Evolutionary conservation across 2,888 invertebrate genomes (phyloP).

Genomic region (Ennomos quercinarius): DNA sequence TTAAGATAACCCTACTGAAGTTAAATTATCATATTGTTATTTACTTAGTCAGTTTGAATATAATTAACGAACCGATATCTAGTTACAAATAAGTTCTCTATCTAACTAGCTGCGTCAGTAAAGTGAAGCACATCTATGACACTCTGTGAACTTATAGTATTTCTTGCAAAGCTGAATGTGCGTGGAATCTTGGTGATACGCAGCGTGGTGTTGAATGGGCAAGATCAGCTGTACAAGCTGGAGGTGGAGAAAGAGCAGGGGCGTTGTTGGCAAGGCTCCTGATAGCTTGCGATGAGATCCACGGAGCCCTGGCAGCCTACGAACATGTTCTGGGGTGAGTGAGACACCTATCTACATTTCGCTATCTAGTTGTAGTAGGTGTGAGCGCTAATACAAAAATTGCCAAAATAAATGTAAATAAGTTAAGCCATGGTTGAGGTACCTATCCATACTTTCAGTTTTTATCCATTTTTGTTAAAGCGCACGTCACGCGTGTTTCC

Average conservation of each 20-base stretch:
- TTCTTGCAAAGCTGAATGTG: conserved; percentile 88
- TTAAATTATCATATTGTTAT: not conserved
- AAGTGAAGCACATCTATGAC: too few relatives aligned
- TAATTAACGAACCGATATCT: too few relatives aligned
- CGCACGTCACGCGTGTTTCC: too few relatives aligned
- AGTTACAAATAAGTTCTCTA: too few relatives aligned
- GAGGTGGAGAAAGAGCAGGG: conserved; percentile 90
- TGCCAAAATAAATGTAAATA: too few relatives aligned
- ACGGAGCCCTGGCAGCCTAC: conserved; percentile 89
- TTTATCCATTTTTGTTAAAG: conserved; percentile 5
- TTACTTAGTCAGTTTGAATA: not conserved
- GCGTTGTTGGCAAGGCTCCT: conserved; percentile 89
- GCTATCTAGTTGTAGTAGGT: too few relatives aligned
- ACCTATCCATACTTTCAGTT: too few relatives aligned
- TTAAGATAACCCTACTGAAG: too few relatives aligned
- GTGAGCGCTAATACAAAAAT: too few relatives aligned
- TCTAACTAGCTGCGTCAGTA: too few relatives aligned
- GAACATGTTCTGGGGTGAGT: conserved; percentile 88
- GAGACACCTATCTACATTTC: too few relatives aligned
- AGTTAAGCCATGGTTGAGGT: conserved; percentile 58
- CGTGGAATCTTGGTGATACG: conserved; percentile 88
- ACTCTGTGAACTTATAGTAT: too few relatives aligned
- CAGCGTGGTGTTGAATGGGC: conserved; percentile 90
- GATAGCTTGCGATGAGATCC: conserved; percentile 87
- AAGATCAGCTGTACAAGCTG: conserved; percentile 88